These are phyloP conservation scores for Rhagologus leucostigma DNA, from an alignment of 2,113 vertebrate genomes.

Conservation along the genomic window DNA sequence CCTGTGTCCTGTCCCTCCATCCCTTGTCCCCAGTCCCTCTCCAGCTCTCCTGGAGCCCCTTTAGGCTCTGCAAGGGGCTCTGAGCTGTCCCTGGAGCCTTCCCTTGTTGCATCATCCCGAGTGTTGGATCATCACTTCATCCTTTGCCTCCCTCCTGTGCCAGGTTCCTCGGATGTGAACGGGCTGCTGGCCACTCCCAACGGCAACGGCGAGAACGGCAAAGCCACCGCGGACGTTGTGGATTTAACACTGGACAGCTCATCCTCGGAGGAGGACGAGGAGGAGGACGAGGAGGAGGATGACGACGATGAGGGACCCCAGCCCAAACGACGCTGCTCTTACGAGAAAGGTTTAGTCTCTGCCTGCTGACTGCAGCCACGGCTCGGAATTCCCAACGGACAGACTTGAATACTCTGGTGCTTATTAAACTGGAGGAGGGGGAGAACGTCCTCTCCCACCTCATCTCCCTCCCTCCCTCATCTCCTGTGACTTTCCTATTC, in stretches of 20 bases:
- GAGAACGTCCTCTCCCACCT: constrained; percentile 47
- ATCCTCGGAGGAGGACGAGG: constrained; percentile 88
- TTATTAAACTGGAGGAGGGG: constrained; percentile 55
- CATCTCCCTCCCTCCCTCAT: constrained; percentile 54
- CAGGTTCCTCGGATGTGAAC: constrained; percentile 86
- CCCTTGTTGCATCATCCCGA: too few relatives aligned
- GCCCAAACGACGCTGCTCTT: constrained; percentile 90
- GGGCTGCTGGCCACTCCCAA: constrained; percentile 83
- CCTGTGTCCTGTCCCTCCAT: background rate
- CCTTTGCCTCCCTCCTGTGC: background rate
- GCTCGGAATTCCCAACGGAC: background rate
- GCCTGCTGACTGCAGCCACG: constrained; percentile 84
- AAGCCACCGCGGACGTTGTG: constrained; percentile 84
- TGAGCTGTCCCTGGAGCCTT: background rate
- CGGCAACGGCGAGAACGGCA: constrained; percentile 81
- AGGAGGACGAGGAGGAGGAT: constrained; percentile 89
- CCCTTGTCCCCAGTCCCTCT: background rate
- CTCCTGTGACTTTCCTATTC: constrained; percentile 67
- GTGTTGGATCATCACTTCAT: rapidly evolving
- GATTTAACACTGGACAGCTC: constrained; percentile 97
- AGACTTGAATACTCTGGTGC: constrained; percentile 74
- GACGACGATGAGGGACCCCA: constrained; percentile 86
- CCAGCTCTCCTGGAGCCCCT: background rate
- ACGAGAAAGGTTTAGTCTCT: constrained; percentile 93
- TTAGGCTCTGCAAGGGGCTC: background rate